These are phyloP conservation scores for Mionectes olivaceus DNA, from an alignment of 2,797 vertebrate species.

Conservation along the genomic window DNA sequence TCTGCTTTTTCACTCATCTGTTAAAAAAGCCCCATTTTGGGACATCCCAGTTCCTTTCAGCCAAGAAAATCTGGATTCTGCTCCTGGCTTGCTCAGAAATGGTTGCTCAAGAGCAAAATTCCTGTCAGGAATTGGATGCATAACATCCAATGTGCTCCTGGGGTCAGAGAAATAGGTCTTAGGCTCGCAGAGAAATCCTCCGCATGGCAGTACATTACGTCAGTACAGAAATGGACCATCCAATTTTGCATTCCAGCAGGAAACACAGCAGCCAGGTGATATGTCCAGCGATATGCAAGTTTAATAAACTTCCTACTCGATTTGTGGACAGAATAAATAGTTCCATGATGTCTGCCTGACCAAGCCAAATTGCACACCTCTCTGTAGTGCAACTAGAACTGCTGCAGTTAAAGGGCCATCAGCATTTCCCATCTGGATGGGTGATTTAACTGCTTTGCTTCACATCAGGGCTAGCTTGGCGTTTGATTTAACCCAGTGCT, in stretches of 20 bases:
- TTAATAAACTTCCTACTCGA: conserved; percentile 43
- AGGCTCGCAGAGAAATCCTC: conserved; percentile 19
- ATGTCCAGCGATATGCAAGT: not conserved
- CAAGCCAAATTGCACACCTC: conserved; percentile 49
- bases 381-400: not conserved
- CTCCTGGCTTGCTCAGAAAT: conserved; percentile 66
- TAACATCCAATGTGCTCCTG: not conserved
- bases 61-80: conserved; percentile 67
- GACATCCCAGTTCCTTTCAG: conserved; percentile 49
- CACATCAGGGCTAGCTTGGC: not conserved
- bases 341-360: conserved; percentile 24
- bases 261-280: conserved; percentile 59
- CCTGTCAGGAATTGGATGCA: conserved; percentile 60
- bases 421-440: conserved; percentile 11
- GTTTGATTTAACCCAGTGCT: not conserved
- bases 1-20: conserved; percentile 62
- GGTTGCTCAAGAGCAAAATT: conserved; percentile 70
- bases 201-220: conserved; percentile 40
- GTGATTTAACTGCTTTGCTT: conserved; percentile 38
- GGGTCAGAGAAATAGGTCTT: conserved; percentile 54
- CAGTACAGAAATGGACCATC: conserved; percentile 1
- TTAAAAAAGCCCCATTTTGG: conserved; percentile 62
- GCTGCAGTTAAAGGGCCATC: conserved; percentile 13
- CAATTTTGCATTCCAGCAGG: conserved; percentile 5
- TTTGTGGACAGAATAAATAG: conserved; percentile 41